Evolutionary conservation across 2,888 invertebrate genomes (phyloP), one percentile per base, ranked within the genome.

Genomic region (Notodonta ziczac): DNA sequence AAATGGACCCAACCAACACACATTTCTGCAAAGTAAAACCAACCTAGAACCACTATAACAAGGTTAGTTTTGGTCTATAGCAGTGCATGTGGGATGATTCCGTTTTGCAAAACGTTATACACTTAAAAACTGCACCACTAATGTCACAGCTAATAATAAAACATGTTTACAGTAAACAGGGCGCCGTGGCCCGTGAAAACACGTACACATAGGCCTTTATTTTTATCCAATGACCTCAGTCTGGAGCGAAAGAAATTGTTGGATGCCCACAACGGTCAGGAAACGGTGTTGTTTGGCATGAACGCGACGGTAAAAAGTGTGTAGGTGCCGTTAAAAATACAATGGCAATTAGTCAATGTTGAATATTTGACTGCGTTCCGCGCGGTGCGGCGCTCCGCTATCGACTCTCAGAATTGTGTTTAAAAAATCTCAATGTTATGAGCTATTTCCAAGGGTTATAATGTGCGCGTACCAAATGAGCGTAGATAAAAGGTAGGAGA

Each of bases 301-400:
- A 65, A 68, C 60, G 64, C 60, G 54, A 59, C 32, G 59, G 52
- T 58, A 60, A 58, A 57, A 66, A 50, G 44, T 35, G 67, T 54
- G 74, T 74, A 59, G 73, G 70, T 58, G 66, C 53, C 50, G 57
- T 63, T 70, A 57, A 66, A 77, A 74, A 70, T 69, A 67, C 51
- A 61, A 52, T 6, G 57, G 56, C 65, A 72, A 74, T 76, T 74
- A 74, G 66, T 71, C 65, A 66, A 66, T 56, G 35, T 46, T 24
- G 56, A 44, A 44, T 56, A 12, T 44, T 16, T 56, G 54, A 10
- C 42, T 56, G 16, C 42, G 44, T 24, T 44, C 56, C 56, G 24
- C 54, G 54, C 56, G 56, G 40, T 24, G 24, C 40, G 55, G 32
- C 35, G 35, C 42, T 10, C 8, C 24, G 12, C 16, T 16, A 14